Percentiles rank a stretch among this genome's conserved stretches.
Conservation (phyloP, 2,888 invertebrate genomes). For the Torymus tubicola region DNA sequence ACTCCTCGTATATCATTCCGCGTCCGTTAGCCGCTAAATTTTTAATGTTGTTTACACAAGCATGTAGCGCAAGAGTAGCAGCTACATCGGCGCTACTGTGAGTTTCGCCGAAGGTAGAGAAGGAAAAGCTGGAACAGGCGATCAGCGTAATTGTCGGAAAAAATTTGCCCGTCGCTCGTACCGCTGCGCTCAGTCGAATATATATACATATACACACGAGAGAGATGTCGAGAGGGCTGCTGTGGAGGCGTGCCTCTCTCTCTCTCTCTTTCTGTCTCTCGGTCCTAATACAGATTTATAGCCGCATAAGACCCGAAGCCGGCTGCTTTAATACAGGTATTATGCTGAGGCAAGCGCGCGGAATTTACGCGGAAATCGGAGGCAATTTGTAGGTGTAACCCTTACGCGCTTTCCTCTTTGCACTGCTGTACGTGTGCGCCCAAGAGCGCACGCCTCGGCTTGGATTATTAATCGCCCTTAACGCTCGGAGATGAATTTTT, state of each 20-base stretch:
- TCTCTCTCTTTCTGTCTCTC: slow-evolving; percentile 1
- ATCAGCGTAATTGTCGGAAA: slow-evolving; percentile 46
- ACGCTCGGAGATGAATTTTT: slow-evolving; percentile 28
- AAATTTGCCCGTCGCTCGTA: background rate
- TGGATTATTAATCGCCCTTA: slow-evolving; percentile 32
- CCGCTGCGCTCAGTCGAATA: too few species aligned
- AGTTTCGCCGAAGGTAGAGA: background rate
- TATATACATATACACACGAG: background rate
- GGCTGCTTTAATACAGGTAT: slow-evolving; percentile 71
- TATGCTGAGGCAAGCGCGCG: slow-evolving; percentile 67
- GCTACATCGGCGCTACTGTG: too few species aligned
- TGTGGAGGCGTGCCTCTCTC: background rate
- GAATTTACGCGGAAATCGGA: slow-evolving; percentile 72
- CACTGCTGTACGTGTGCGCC: slow-evolving; percentile 13
- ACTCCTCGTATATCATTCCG: slow-evolving; percentile 33
- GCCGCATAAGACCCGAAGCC: slow-evolving; percentile 67
- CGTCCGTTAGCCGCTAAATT: slow-evolving; percentile 20
- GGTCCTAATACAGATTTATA: slow-evolving; percentile 73
- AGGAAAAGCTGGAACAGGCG: background rate
- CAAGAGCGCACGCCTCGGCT: background rate
- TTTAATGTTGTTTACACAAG: slow-evolving; percentile 36
- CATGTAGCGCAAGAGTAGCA: background rate
- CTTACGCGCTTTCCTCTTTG: slow-evolving; percentile 45
- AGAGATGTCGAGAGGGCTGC: background rate
- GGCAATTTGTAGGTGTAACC: slow-evolving; percentile 71